phyloP scores from a whole-genome alignment of 2,888 invertebrate genomes.

The Agriopis marginaria region DNA sequence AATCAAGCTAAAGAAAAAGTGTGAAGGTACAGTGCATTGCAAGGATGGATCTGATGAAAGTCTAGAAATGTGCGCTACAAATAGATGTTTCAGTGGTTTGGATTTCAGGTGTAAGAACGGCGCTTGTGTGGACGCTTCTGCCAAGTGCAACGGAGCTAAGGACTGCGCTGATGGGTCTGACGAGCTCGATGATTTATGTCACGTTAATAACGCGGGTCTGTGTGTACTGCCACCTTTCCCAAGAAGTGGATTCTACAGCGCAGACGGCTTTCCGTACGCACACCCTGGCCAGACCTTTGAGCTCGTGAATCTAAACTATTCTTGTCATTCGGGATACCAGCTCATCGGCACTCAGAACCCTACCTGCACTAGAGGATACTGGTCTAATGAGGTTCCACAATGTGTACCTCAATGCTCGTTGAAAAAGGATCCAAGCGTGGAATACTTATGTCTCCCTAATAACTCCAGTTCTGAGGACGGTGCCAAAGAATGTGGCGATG shows the following conservation, averaged over 20 bases:
- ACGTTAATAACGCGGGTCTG: slow-evolving; percentile 19
- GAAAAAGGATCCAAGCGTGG: slow-evolving; percentile 29
- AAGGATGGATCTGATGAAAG: slow-evolving; percentile 36
- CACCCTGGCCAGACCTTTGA: slow-evolving; percentile 31
- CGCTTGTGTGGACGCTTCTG: slow-evolving; percentile 26
- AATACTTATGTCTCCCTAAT: slow-evolving; percentile 30
- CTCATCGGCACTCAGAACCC: slow-evolving; percentile 10
- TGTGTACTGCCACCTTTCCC: slow-evolving; percentile 34
- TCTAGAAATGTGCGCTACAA: slow-evolving; percentile 23
- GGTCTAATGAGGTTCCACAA: slow-evolving; percentile 21
- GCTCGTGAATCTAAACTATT: slow-evolving; percentile 20
- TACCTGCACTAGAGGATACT: slow-evolving; percentile 25
- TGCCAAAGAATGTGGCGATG: slow-evolving; percentile 15
- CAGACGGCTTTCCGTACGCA: slow-evolving; percentile 7
- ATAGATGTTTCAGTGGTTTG: slow-evolving; percentile 17
- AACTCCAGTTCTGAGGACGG: slow-evolving; percentile 7
- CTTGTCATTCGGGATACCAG: slow-evolving; percentile 27
- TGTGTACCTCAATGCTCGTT: slow-evolving; percentile 34
- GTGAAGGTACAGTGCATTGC: slow-evolving; percentile 32
- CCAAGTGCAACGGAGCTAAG: slow-evolving; percentile 23
- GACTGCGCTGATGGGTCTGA: slow-evolving; percentile 32
- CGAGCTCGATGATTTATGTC: slow-evolving; percentile 24
- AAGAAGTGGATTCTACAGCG: slow-evolving; percentile 30
- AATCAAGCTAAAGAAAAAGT: slow-evolving; percentile 17
- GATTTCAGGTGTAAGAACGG: slow-evolving; percentile 35